phyloP scores from a whole-genome alignment of 92 coral and sea anemone species.

The Porites evermanni region DNA sequence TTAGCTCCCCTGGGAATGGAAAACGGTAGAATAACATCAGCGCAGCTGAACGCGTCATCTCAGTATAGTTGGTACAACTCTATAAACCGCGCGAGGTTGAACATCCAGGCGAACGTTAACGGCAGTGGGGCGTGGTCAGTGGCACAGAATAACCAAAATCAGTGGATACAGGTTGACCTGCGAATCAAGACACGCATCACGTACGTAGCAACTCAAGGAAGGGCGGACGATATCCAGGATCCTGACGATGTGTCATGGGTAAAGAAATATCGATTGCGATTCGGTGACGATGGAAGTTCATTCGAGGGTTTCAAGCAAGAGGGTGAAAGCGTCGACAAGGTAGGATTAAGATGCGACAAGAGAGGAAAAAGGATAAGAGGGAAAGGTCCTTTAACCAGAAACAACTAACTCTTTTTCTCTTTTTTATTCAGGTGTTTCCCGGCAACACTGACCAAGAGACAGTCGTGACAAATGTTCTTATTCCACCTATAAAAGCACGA shows the following conservation, averaged over 20 bases:
- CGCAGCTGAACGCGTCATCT: slow-evolving; percentile 20
- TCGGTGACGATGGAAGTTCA: slow-evolving; percentile 5
- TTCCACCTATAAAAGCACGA: slow-evolving; percentile 9
- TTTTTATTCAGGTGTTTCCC: neutral
- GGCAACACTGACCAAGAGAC: slow-evolving; percentile 10
- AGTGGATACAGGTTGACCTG: slow-evolving; percentile 30
- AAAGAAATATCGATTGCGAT: slow-evolving; percentile 3
- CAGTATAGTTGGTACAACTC: neutral
- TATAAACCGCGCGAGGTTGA: slow-evolving; percentile 13
- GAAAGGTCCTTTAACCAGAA: too few relatives aligned
- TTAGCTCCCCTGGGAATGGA: slow-evolving; percentile 26
- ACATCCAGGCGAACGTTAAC: neutral
- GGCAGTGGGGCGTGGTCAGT: neutral
- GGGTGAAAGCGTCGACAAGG: slow-evolving; percentile 6
- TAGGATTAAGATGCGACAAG: neutral
- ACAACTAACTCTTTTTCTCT: neutral
- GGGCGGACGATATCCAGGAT: neutral
- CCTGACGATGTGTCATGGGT: neutral
- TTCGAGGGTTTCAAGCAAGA: neutral
- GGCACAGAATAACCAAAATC: neutral
- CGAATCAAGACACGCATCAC: slow-evolving; percentile 2
- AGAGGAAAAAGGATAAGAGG: too few relatives aligned
- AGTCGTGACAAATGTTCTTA: neutral
- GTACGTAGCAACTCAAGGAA: slow-evolving; percentile 20
- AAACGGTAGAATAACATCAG: slow-evolving; percentile 15